Evolutionary conservation across 1,140 invertebrate species (phyloP).

Genomic region (Sinonovacula constricta): DNA sequence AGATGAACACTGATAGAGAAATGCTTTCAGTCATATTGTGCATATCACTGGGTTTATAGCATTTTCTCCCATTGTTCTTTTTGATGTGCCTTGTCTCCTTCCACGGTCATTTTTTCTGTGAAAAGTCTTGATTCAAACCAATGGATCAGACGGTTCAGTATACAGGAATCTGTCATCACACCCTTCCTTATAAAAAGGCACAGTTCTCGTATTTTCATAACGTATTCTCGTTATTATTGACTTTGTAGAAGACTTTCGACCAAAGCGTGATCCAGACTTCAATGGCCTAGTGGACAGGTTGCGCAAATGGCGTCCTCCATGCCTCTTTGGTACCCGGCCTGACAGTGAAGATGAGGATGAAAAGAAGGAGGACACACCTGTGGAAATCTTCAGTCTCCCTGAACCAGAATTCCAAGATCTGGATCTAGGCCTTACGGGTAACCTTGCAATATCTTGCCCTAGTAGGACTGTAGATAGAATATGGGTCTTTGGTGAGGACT

Average conservation of each 20-base stretch:
- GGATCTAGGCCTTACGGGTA: background rate
- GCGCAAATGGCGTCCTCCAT: slow-evolving; percentile 26
- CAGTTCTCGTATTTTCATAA: too few relatives aligned
- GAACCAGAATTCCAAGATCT: background rate
- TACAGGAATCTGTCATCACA: too few relatives aligned
- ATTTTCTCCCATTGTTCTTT: too few relatives aligned
- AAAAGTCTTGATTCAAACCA: too few relatives aligned
- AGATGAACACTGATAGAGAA: too few relatives aligned
- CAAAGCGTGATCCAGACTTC: slow-evolving; percentile 2
- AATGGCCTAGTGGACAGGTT: slow-evolving; percentile 26
- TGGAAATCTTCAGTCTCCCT: background rate
- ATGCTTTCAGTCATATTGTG: too few relatives aligned
- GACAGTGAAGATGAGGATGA: slow-evolving; percentile 10
- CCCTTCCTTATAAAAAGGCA: too few relatives aligned
- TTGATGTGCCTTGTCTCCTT: too few relatives aligned
- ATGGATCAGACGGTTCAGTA: too few relatives aligned
- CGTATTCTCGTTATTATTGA: too few relatives aligned
- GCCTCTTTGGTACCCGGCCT: slow-evolving; percentile 14
- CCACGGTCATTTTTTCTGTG: too few relatives aligned
- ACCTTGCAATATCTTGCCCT: background rate
- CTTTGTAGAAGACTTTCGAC: slow-evolving; percentile 11
- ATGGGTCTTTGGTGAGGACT: background rate
- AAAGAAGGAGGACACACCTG: background rate
- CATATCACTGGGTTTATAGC: too few relatives aligned
- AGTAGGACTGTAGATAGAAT: background rate